Base-by-base conservation (phyloP, 2,888 invertebrate genomes). In the Zootermopsis nevadensis region DNA sequence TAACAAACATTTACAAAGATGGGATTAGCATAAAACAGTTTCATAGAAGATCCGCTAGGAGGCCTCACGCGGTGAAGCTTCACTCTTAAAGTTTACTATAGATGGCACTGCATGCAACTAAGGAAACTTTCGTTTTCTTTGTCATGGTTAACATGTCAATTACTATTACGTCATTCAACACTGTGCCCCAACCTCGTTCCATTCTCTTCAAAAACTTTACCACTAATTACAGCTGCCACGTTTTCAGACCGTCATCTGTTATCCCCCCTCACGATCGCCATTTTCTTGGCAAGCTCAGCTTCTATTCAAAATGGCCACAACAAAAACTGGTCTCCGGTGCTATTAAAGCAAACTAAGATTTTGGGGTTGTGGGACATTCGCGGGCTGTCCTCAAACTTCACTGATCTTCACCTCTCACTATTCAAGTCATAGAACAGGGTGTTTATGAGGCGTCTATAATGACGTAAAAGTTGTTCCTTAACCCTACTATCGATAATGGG, bases 121-220 rank as follows among this genome's bases (percentile, higher is more conserved):
- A 60, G n/a, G n/a, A 4, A 60, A 60, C n/a, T 60, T n/a, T 60
- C 60, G 6, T 27, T 60, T 60, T 27, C 60, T 60, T 2, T 60
- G 27, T 60, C 60, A 60, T 60, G 60, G 60, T 60, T 60, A 60
- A n/a, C n/a, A 60, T n/a, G n/a, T 69, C 69, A 69, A 69, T 69
- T 69, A 33, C 33, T 69, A 67, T 67, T 27, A 69, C 31, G 33
- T 69, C 69, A 69, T 69, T 33, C 19, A 69, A 15, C 69, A 8
- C 22, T 33, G 22, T 19, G 12, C 19, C 48, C 48, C 12, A 48
- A 3, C 15, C 3, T 15, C 19, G 15, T 48, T 19, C 48, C 48
- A 48, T 48, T 60, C 60, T 27, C n/a, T 12, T 60, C 60, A 2
- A 2, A 33, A 69, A 69, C 69, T 33, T 33, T 22, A 33, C 22